Evolutionary conservation across 1,140 invertebrate species (phyloP), one percentile per base, ranked within the genome.

Genomic region (Brachionus paranguensis): DNA sequence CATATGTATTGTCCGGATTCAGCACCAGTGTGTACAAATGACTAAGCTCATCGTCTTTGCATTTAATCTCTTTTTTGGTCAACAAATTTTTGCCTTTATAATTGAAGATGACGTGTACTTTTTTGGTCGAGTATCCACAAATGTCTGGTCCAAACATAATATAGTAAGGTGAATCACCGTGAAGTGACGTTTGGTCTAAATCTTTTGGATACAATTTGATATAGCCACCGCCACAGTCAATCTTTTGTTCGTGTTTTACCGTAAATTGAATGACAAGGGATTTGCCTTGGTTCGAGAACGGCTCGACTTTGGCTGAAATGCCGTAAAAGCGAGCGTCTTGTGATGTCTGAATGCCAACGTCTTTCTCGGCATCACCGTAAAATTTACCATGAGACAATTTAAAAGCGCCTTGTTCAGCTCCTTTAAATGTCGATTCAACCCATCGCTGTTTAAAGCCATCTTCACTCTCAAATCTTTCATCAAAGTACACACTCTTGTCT

Each of bases 91-190:
- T 97, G 86, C 95, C 96, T 87, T 99, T 98, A 92, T 99, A 98
- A 89, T 93, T 98, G 90, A 99, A 95, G 90, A 99, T 99, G 2
- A 97, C 97, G 89, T 99, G 98, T 14, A 99, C 97, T 91, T 98
- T 98, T 90, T 99, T 98, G 37, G 96, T 98, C 84, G 95, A 95
- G 84, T 96, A 95, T 81, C 97, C 98, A 89, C 97, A 99, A 88
- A 99, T 99, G 89, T 99, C 97, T 84, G 97, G 97, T 27, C 96
- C 97, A 90, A 99, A 99, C 98, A 99, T 99, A 86, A 99, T 93
- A 83, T 94, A 91, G 89, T 99, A 99, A 2, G 96, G 95, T 14
- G 93, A 93, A 86, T 99, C 98, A 86, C 96, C 97, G 87, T 99
- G 95, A 93, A 99, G 94, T 86, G 96, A 93, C 85, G 93, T 94